These are phyloP conservation scores for Borostomias antarcticus DNA, from an alignment of 2,797 vertebrate genomes.

Conservation along the genomic window DNA sequence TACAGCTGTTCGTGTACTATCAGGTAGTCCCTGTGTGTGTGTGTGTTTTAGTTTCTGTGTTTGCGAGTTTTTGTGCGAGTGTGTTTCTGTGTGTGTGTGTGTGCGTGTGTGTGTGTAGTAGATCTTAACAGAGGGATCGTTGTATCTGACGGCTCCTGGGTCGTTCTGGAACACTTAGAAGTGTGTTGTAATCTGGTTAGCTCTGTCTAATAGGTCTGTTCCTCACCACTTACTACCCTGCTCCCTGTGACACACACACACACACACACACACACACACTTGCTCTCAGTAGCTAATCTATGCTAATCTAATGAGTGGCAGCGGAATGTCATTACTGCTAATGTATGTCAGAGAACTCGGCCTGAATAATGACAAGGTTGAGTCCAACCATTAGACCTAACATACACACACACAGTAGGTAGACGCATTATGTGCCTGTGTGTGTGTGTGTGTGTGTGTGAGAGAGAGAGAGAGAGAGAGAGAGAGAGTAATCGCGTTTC, in stretches of 20 bases:
- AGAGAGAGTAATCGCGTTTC: no score
- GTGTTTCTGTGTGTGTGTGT: neutral
- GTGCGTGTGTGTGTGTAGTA: neutral
- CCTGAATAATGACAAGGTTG: conserved; percentile 6
- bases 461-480: neutral
- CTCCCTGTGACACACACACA: neutral
- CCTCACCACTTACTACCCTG: conserved; percentile 8
- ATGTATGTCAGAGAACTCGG: conserved; percentile 3
- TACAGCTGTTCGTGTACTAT: no score
- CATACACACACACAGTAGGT: neutral
- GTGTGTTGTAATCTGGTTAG: neutral
- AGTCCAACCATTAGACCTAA: conserved; percentile 1
- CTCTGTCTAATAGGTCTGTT: neutral
- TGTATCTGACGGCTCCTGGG: no score
- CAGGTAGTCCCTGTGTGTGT: neutral
- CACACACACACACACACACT: neutral
- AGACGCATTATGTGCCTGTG: conserved; percentile 9
- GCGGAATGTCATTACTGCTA: conserved; percentile 8
- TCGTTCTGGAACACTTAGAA: conserved; percentile 6
- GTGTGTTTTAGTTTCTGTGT: no score
- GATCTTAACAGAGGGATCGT: neutral
- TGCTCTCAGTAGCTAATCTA: neutral
- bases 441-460: neutral
- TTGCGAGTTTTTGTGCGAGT: no score
- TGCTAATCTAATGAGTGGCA: conserved; percentile 13